Conservation (phyloP, 2,797 vertebrate genomes). For the Xenentodon cancila region DNA sequence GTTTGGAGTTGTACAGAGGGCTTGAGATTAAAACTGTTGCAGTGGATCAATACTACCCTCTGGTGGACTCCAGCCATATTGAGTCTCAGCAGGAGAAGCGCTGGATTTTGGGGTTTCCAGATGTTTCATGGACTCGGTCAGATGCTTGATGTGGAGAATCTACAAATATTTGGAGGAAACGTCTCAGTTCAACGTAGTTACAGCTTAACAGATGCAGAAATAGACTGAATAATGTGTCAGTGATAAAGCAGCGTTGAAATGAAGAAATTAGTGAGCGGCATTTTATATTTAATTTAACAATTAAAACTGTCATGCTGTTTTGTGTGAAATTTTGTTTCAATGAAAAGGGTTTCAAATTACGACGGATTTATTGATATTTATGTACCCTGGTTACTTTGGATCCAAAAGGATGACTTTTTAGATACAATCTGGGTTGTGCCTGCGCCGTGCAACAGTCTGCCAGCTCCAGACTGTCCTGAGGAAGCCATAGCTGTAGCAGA, state of each 20-base stretch:
- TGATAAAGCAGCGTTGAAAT: neutral
- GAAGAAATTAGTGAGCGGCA: neutral
- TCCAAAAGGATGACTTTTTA: neutral
- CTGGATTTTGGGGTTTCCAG: slow-evolving; percentile 15
- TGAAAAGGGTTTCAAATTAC: neutral
- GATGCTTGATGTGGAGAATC: neutral
- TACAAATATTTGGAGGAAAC: neutral
- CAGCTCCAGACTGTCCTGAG: slow-evolving; percentile 15
- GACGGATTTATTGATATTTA: neutral
- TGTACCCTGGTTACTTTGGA: neutral
- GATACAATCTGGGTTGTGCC: neutral
- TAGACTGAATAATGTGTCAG: neutral
- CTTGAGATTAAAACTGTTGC: neutral
- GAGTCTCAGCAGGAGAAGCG: slow-evolving; percentile 4
- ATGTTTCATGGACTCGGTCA: slow-evolving; percentile 46
- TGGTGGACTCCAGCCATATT: slow-evolving; percentile 31
- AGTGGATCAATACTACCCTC: slow-evolving; percentile 42
- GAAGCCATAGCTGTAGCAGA: slow-evolving; percentile 17
- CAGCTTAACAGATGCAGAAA: neutral
- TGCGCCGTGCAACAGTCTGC: neutral
- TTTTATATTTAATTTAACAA: neutral
- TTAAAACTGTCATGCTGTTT: neutral
- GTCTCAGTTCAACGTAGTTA: neutral
- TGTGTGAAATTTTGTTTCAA: neutral
- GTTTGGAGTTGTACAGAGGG: neutral